Percentiles rank a stretch among this genome's conserved stretches.
Evolutionary conservation across 2,888 invertebrate species (phyloP).

Genomic region (Athrips mouffetella): DNA sequence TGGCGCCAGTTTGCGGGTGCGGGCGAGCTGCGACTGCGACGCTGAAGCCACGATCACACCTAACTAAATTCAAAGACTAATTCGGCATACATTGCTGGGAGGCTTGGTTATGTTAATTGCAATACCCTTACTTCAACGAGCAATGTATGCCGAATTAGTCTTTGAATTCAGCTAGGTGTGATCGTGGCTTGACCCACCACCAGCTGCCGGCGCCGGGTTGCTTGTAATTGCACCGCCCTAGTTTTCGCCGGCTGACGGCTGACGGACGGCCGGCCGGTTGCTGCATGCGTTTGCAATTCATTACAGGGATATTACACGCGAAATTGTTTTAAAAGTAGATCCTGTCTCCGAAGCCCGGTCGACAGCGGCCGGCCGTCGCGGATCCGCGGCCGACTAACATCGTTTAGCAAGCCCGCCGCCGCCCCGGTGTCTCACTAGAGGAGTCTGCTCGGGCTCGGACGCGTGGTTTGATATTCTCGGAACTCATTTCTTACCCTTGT

Average conservation of each 20-base stretch:
- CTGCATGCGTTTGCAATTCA: constrained; percentile 64
- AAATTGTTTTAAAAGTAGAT: constrained; percentile 68
- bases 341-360: constrained; percentile 50
- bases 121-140: too few relatives aligned
- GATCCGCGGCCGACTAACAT: constrained; percentile 54
- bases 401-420: constrained; percentile 33
- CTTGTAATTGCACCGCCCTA: constrained; percentile 71
- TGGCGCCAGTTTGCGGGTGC: constrained; percentile 63
- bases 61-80: too few relatives aligned
- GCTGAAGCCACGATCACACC: too few relatives aligned
- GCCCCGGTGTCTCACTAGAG: constrained; percentile 15
- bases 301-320: constrained; percentile 58
- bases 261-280: constrained; percentile 40
- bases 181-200: constrained; percentile 76
- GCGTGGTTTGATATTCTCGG: constrained; percentile 28
- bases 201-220: constrained; percentile 46
- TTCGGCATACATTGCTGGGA: too few relatives aligned
- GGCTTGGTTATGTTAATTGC: too few relatives aligned
- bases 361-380: constrained; percentile 52
- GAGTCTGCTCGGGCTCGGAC: constrained; percentile 30
- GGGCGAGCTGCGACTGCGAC: constrained; percentile 60
- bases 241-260: constrained; percentile 57
- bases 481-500: constrained; percentile 31
- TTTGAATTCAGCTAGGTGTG: too few relatives aligned
- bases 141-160: too few relatives aligned